Percentiles rank a stretch among this genome's conserved stretches.
Evolutionary conservation across 2,888 invertebrate genomes (phyloP).

Genomic region (Serripes groenlandicus): DNA sequence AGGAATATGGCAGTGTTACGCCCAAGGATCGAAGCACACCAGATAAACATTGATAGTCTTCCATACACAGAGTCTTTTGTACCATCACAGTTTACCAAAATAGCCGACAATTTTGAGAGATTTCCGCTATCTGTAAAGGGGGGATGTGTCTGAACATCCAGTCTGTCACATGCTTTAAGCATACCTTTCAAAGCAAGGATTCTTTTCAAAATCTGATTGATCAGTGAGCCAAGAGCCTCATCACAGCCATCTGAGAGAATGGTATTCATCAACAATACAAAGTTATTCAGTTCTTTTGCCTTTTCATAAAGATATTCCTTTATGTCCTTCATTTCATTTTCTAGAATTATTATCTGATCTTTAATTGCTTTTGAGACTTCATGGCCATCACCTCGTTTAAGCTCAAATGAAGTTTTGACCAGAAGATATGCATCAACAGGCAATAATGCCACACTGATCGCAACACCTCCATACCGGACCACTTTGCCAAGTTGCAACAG

Average conservation of each 20-base stretch:
- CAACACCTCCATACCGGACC: conserved; percentile 6
- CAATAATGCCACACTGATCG: conserved; percentile 12
- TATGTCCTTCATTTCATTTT: neutral
- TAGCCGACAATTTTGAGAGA: neutral
- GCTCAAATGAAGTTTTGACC: neutral
- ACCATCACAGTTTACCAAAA: conserved; percentile 16
- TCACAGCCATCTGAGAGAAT: conserved; percentile 2
- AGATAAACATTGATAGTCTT: conserved; percentile 8
- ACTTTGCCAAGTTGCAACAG: neutral
- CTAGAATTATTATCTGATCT: neutral
- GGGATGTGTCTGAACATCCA: neutral
- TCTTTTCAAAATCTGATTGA: conserved; percentile 23
- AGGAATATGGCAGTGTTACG: conserved; percentile 16
- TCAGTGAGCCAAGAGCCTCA: neutral
- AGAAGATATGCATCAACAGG: conserved; percentile 24
- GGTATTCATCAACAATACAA: conserved; percentile 5
- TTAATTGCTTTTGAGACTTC: neutral
- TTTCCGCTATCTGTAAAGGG: neutral
- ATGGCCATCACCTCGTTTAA: conserved; percentile 14
- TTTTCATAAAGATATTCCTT: neutral
- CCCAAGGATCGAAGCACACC: conserved; percentile 24
- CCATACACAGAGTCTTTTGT: conserved; percentile 13
- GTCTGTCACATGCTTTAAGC: conserved; percentile 13
- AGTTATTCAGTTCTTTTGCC: conserved; percentile 18
- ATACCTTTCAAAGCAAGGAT: conserved; percentile 8